Percentiles rank a stretch among this genome's conserved stretches.
phyloP scores from a whole-genome alignment of 1,140 invertebrate species.

The Drosophila persimilis region DNA sequence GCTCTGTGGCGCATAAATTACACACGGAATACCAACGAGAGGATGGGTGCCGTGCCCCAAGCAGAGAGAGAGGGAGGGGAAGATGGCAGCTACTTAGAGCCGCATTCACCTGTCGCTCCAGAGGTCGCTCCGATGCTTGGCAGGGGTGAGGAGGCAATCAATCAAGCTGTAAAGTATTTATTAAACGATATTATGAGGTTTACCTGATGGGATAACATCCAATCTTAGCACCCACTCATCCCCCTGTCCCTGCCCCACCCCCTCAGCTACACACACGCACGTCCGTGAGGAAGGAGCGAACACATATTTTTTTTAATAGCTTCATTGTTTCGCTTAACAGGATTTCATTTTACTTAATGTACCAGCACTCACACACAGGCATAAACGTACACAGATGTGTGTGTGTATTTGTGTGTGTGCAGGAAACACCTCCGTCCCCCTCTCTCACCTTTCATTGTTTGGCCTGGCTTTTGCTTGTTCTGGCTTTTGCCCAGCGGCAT shows the following conservation, averaged over 20 bases:
- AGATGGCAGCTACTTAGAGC: slow-evolving; percentile 51
- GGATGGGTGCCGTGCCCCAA: neutral
- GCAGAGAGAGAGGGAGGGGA: neutral
- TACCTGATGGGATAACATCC: slow-evolving; percentile 45
- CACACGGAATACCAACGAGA: slow-evolving; percentile 28
- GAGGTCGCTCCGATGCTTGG: slow-evolving; percentile 15
- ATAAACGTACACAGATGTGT: neutral
- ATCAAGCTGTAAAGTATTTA: slow-evolving; percentile 80
- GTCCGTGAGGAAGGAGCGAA: slow-evolving; percentile 5
- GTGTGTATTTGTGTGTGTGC: slow-evolving; percentile 8
- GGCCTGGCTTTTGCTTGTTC: slow-evolving; percentile 54
- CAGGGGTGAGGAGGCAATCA: slow-evolving; percentile 50
- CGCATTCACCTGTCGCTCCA: slow-evolving; percentile 60
- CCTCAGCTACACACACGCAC: slow-evolving; percentile 4
- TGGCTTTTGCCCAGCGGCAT: slow-evolving; percentile 64
- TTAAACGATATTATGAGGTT: slow-evolving; percentile 79
- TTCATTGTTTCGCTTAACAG: slow-evolving; percentile 78
- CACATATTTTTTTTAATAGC: slow-evolving; percentile 72
- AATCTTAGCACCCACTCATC: slow-evolving; percentile 3
- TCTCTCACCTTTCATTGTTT: slow-evolving; percentile 58
- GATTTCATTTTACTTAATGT: slow-evolving; percentile 79
- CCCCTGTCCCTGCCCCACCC: neutral
- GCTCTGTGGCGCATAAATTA: slow-evolving; percentile 68
- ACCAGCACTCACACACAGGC: slow-evolving; percentile 27
- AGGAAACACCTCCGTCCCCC: slow-evolving; percentile 17